These are phyloP conservation scores for Cantharis nigra DNA, from an alignment of 2,888 invertebrate species.

Conservation along the genomic window DNA sequence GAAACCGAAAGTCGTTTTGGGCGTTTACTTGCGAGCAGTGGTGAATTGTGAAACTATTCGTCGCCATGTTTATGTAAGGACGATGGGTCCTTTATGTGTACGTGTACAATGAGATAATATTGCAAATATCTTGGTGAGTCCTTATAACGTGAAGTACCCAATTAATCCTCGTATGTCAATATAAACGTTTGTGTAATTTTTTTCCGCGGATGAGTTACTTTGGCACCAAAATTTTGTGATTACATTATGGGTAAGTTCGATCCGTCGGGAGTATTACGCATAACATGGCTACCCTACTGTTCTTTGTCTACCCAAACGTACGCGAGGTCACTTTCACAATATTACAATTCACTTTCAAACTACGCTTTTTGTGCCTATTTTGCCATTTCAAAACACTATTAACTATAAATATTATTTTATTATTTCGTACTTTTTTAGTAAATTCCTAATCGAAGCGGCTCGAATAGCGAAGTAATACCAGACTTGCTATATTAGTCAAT, in stretches of 20 bases:
- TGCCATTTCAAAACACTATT: neutral
- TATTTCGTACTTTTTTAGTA: constrained; percentile 12
- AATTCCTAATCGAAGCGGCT: constrained; percentile 26
- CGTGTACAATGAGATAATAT: constrained; percentile 59
- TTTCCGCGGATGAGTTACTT: constrained; percentile 61
- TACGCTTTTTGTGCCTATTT: neutral
- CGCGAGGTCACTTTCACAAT: constrained; percentile 15
- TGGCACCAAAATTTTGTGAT: constrained; percentile 67
- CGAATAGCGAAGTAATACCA: constrained; percentile 18
- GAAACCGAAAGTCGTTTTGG: constrained; percentile 34
- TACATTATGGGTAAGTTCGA: constrained; percentile 67
- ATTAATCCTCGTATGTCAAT: constrained; percentile 56
- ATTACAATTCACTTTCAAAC: neutral
- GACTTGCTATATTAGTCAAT: constrained; percentile 31
- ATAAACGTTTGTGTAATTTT: constrained; percentile 56
- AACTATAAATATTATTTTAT: neutral
- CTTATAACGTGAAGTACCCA: constrained; percentile 61
- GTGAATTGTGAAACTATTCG: constrained; percentile 51
- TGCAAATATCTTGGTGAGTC: constrained; percentile 57
- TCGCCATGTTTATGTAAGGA: constrained; percentile 61
- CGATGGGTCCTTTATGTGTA: constrained; percentile 55
- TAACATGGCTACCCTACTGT: constrained; percentile 54
- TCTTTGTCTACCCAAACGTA: constrained; percentile 22
- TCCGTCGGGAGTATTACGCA: constrained; percentile 56
- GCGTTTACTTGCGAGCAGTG: constrained; percentile 39